Evolutionary conservation across 2,888 invertebrate species (phyloP), one percentile per base, ranked within the genome.

Genomic region (Yponomeuta sedellus): DNA sequence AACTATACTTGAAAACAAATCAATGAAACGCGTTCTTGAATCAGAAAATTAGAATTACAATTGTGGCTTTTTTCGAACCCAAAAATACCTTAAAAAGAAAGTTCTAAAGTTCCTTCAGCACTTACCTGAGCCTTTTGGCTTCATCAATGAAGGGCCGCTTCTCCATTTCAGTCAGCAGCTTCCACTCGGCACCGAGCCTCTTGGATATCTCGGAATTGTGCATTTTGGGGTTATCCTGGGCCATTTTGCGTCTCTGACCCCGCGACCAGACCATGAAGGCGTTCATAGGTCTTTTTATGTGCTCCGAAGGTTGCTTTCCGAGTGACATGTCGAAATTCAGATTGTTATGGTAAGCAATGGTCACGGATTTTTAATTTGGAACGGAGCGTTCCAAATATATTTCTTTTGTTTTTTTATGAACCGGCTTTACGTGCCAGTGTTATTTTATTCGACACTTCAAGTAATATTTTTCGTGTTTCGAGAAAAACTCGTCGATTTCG

Each of bases 221-320:
- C 97, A 97, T 97, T 86, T 97, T 97, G 0, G 97, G 97, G 82
- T 97, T 97, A 75, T 97, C 97, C 80, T 97, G 97, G 0, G 97
- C 97, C 96, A 97, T 97, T 88, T 97, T 97, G 72, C 97, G 90
- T 68, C 97, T 85, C 82, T 97, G 97, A 8, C 96, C 97, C 44
- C 97, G 88, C 1, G 97, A 97, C 97, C 97, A 97, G 71, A 97
- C 97, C 97, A 97, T 97, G 84, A 97, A 97, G 4, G 97, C 97
- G 83, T 97, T 97, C 97, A 97, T 97, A 0, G 97, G 97, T 72
- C 97, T 92, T 84, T 98, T 98, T 74, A 98, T 97, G 82, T 97
- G 97, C 81, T 95, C 95, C 73, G 93, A 79, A 20, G 83, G 84
- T 67, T 82, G 88, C 72, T 91, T 90, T 5, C 83, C 87, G 70